Evolutionary conservation across 2,113 vertebrate species (phyloP), one percentile per base, ranked within the genome.

Genomic region (Pygoscelis antarcticus): DNA sequence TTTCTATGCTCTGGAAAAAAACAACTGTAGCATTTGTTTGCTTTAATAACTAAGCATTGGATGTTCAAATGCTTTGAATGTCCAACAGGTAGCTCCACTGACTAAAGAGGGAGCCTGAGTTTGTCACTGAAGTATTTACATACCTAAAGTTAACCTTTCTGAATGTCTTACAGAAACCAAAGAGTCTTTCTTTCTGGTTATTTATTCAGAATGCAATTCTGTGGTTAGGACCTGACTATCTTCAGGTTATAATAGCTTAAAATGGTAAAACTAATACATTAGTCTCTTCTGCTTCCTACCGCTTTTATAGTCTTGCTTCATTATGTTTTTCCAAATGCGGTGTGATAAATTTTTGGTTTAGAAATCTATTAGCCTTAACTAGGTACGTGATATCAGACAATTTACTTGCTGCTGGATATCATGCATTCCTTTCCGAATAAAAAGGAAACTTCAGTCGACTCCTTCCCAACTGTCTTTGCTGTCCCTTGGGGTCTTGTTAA

Each of bases 331-430:
- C 46, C 49, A 64, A 46, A 27, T 57, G 18, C 30, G 7, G 15
- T 13, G 5, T n/a, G 60, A n/a, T 10, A 27, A 13, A 11, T 16
- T 58, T 84, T 89, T 49, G 1, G 9, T 66, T 95, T 42, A 14
- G 4, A 8, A 2, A 36, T 58, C 90, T 85, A 74, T 97, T 93
- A 10, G 61, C 99, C 99, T 99, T 99, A 98, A 99, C 93, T 94
- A 30, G 68, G 18, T 75, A 64, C 62, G 46, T 68, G 34, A 25
- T 92, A 10, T 76, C 97, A 99, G 99, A 99, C 99, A 54, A 99
- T 99, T 97, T 99, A 99, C 97, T 98, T 99, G 96, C 95, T 99
- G 87, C 96, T 99, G 83, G 99, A 99, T 96, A 98, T 99, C 65
- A 99, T 99, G 98, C 99, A 99, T 97, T 99, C 98, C 22, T 98